Conservation (phyloP, 2,797 vertebrate species). For the Megalops cyprinoides region DNA sequence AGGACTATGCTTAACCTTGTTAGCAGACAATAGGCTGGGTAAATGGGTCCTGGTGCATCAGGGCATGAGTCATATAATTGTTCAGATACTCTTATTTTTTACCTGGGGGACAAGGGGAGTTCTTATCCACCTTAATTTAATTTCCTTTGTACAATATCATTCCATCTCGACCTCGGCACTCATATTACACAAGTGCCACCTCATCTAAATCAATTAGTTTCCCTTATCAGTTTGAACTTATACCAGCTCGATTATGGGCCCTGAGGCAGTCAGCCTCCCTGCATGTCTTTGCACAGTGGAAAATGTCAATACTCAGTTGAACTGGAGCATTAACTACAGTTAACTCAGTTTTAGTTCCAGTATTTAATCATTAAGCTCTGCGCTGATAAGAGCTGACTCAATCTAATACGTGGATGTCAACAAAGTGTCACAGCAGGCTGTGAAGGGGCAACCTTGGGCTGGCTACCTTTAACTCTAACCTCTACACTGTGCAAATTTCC, state of each 20-base stretch:
- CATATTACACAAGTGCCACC: slow-evolving; percentile 31
- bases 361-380: slow-evolving; percentile 34
- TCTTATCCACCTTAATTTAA: slow-evolving; percentile 1
- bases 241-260: slow-evolving; percentile 11
- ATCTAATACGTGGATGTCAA: slow-evolving; percentile 32
- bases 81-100: slow-evolving; percentile 58
- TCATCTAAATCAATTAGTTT: slow-evolving; percentile 41
- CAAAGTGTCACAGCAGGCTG: slow-evolving; percentile 25
- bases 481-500: not conserved
- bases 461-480: not conserved
- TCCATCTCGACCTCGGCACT: slow-evolving; percentile 8
- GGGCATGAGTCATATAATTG: slow-evolving; percentile 43
- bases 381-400: slow-evolving; percentile 40
- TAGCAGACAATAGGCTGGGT: not conserved
- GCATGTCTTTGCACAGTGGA: not conserved
- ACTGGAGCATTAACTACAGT: slow-evolving; percentile 20
- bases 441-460: not conserved
- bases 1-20: slow-evolving; percentile 54
- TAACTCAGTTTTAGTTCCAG: not conserved
- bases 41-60: not conserved
- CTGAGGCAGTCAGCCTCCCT: slow-evolving; percentile 15
- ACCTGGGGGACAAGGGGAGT: not conserved
- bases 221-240: slow-evolving; percentile 36
- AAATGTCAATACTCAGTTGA: slow-evolving; percentile 32
- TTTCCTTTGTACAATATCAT: not conserved